Evolutionary conservation across 2,888 invertebrate genomes (phyloP).

Genomic region (Chloromyia formosa): DNA sequence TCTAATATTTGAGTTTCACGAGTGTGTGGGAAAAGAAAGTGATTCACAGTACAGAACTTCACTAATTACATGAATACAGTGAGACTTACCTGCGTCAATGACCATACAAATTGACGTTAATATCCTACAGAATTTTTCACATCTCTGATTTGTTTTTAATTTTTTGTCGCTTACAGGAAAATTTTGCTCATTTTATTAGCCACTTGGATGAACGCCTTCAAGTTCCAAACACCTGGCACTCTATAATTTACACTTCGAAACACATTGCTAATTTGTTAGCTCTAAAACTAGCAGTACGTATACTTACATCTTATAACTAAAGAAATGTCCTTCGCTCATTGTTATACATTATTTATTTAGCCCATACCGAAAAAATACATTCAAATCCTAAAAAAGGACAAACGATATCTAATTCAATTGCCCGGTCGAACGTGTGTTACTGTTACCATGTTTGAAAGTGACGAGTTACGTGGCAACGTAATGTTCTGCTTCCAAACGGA

Average conservation of each 20-base stretch:
- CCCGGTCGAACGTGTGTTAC: not conserved
- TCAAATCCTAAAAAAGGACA: constrained; percentile 2
- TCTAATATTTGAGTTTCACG: too few species aligned
- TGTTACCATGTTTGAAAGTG: constrained; percentile 32
- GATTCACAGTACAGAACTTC: too few species aligned
- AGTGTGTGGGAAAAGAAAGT: too few species aligned
- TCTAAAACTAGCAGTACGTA: constrained; percentile 18
- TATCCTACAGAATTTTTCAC: too few species aligned
- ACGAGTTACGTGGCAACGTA: constrained; percentile 6
- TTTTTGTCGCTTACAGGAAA: constrained; percentile 4
- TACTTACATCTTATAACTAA: too few species aligned
- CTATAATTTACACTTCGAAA: constrained; percentile 25
- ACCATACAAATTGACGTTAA: too few species aligned
- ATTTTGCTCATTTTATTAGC: constrained; percentile 33
- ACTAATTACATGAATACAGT: too few species aligned
- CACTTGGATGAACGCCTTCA: constrained; percentile 13
- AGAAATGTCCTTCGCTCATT: too few species aligned
- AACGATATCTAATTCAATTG: not conserved
- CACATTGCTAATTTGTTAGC: not conserved
- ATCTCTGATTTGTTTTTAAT: too few species aligned
- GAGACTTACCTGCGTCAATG: too few species aligned
- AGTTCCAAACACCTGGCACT: constrained; percentile 20
- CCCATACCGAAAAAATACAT: constrained; percentile 28
- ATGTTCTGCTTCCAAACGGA: constrained; percentile 31
- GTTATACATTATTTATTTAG: constrained; percentile 1